A percentile compares a stretch with the other conserved stretches of the same genome.
Conservation (phyloP, 2,113 vertebrate genomes). For the Phylloscopus trochilus region DNA sequence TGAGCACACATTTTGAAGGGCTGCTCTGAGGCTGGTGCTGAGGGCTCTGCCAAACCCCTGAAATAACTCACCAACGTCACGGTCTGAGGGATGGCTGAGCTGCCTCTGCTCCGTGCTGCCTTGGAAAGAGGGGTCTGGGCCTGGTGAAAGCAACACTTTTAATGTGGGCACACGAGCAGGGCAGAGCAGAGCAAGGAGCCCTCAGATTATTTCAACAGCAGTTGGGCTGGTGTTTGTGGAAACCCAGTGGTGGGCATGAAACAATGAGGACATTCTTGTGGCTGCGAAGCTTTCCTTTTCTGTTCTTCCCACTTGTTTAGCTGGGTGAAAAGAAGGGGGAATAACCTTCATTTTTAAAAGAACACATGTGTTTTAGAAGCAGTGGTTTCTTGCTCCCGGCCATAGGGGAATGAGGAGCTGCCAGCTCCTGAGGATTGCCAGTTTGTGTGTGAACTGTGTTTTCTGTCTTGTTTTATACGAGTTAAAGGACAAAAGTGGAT, state of each 20-base stretch:
- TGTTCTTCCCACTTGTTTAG: neutral
- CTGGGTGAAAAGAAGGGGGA: neutral
- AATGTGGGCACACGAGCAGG: neutral
- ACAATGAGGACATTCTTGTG: slow-evolving; percentile 26
- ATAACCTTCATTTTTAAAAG: neutral
- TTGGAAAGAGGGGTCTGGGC: slow-evolving; percentile 1
- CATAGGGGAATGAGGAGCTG: neutral
- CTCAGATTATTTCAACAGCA: neutral
- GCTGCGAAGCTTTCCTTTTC: neutral
- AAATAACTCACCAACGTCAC: slow-evolving; percentile 47
- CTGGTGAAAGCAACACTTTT: slow-evolving; percentile 3
- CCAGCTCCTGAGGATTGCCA: neutral
- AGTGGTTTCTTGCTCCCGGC: neutral
- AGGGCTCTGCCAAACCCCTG: slow-evolving; percentile 54
- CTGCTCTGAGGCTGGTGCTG: slow-evolving; percentile 28
- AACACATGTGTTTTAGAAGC: neutral
- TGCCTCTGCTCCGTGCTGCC: slow-evolving; percentile 22
- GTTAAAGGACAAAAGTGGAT: neutral
- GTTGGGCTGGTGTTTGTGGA: slow-evolving; percentile 7
- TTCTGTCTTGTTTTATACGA: neutral
- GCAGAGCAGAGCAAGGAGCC: neutral
- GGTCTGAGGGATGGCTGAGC: slow-evolving; percentile 35
- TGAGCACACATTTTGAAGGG: slow-evolving; percentile 62
- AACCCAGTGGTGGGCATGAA: neutral
- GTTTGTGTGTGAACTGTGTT: neutral